These are phyloP conservation scores for Cheilosia urbana DNA, from an alignment of 2,888 invertebrate species.

Conservation along the genomic window DNA sequence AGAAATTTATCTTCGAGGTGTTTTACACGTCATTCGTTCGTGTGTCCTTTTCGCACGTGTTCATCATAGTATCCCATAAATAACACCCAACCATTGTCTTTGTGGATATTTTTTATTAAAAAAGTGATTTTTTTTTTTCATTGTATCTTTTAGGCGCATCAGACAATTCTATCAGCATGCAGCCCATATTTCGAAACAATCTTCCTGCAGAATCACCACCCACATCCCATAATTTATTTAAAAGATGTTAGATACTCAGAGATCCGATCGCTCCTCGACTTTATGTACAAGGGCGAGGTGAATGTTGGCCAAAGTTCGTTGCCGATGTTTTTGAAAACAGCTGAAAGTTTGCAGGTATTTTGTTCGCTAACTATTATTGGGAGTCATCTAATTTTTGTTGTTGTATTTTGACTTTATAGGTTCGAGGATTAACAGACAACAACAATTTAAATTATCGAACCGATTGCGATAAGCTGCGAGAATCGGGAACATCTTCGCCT, in stretches of 20 bases:
- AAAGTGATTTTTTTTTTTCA: conserved; percentile 11
- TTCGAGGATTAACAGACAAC: conserved; percentile 94
- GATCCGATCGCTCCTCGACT: conserved; percentile 94
- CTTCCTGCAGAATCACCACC: conserved; percentile 94
- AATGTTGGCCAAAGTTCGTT: conserved; percentile 96
- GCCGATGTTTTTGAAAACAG: conserved; percentile 95
- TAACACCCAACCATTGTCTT: conserved; percentile 5
- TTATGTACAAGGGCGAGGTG: conserved; percentile 96
- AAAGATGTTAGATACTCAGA: conserved; percentile 95
- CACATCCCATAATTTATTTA: conserved; percentile 95
- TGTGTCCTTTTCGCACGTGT: conserved; percentile 12
- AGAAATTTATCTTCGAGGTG: conserved; percentile 61
- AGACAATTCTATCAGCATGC: conserved; percentile 96
- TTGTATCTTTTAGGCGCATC: conserved; percentile 89
- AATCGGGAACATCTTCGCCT: conserved; percentile 82
- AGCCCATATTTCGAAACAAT: conserved; percentile 97
- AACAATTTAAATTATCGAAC: conserved; percentile 86
- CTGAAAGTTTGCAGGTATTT: conserved; percentile 93
- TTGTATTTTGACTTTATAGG: conserved; percentile 77
- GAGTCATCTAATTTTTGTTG: neutral
- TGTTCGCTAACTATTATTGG: neutral
- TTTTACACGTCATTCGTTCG: conserved; percentile 37
- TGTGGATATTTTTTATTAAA: conserved; percentile 35
- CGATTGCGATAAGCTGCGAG: conserved; percentile 83
- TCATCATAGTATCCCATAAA: conserved; percentile 12